Percentiles rank a stretch among this genome's conserved stretches.
Evolutionary conservation across 2,113 vertebrate genomes (phyloP).

Genomic region (Salminus brasiliensis): DNA sequence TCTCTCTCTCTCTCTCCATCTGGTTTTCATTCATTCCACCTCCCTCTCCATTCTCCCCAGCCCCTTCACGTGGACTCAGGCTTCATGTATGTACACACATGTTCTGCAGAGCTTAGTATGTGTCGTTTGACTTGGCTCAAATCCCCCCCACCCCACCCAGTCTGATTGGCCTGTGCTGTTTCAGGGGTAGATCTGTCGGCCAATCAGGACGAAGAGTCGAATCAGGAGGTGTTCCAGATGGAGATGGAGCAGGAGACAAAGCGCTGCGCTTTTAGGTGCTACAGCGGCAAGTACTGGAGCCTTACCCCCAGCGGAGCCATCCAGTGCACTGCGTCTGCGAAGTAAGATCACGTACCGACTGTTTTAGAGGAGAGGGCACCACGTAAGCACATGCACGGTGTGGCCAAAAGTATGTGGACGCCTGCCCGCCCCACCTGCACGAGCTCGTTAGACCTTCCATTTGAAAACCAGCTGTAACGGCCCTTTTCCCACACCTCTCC

Average conservation of each 20-base stretch:
- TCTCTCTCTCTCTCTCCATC: neutral
- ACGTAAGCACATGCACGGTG: neutral
- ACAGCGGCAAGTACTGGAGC: constrained; percentile 95
- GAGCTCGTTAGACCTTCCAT: too few species aligned
- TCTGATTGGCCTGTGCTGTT: constrained; percentile 42
- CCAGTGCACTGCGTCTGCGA: constrained; percentile 88
- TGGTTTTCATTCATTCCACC: neutral
- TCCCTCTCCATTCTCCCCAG: neutral
- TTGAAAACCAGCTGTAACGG: too few species aligned
- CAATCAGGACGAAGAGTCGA: constrained; percentile 93
- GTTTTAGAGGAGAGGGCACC: neutral
- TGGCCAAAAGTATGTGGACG: neutral
- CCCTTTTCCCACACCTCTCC: too few species aligned
- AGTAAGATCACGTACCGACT: constrained; percentile 79
- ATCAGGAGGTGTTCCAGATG: constrained; percentile 97
- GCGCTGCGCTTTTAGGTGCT: constrained; percentile 88
- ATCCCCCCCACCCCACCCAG: too few species aligned
- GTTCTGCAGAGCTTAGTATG: constrained; percentile 28
- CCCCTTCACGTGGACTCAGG: neutral
- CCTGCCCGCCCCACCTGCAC: too few species aligned
- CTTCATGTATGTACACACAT: constrained; percentile 41
- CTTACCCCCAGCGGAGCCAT: constrained; percentile 87
- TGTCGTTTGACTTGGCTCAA: constrained; percentile 33
- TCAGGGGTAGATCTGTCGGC: constrained; percentile 94
- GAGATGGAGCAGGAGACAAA: constrained; percentile 93